Conservation (phyloP, 1,140 invertebrate genomes). For the Leptinotarsa undecemlineata region DNA sequence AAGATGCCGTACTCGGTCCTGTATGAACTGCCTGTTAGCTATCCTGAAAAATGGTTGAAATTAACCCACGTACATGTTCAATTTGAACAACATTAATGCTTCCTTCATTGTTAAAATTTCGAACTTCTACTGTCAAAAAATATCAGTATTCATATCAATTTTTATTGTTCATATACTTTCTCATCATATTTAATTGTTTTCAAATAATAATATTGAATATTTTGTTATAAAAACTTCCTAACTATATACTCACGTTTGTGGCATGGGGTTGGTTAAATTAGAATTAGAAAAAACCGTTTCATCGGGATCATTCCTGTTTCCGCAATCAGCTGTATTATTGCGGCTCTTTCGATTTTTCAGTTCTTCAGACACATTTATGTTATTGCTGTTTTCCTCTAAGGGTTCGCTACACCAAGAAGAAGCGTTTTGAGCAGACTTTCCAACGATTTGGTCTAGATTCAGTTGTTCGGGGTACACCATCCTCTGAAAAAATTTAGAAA, state of each 20-base stretch:
- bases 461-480: conserved; percentile 55
- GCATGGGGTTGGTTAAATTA: not conserved
- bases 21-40: conserved; percentile 54
- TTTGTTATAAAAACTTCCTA: too few species aligned
- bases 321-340: conserved; percentile 21
- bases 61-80: too few species aligned
- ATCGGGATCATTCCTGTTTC: conserved; percentile 7
- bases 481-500: conserved; percentile 40
- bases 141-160: too few species aligned
- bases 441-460: conserved; percentile 47
- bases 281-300: conserved; percentile 13
- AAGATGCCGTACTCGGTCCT: conserved; percentile 61
- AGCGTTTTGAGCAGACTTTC: conserved; percentile 39
- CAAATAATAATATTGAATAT: too few species aligned
- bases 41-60: conserved; percentile 30
- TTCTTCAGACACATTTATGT: conserved; percentile 27
- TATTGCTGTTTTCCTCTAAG: conserved; percentile 42
- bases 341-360: not conserved
- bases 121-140: too few species aligned
- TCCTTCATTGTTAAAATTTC: too few species aligned
- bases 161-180: too few species aligned
- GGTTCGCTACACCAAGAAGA: conserved; percentile 51
- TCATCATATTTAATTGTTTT: too few species aligned
- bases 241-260: conserved; percentile 13
- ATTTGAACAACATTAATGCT: too few species aligned